Evolutionary conservation across 1,140 invertebrate genomes (phyloP).

Genomic region (Belonocnema kinseyi): DNA sequence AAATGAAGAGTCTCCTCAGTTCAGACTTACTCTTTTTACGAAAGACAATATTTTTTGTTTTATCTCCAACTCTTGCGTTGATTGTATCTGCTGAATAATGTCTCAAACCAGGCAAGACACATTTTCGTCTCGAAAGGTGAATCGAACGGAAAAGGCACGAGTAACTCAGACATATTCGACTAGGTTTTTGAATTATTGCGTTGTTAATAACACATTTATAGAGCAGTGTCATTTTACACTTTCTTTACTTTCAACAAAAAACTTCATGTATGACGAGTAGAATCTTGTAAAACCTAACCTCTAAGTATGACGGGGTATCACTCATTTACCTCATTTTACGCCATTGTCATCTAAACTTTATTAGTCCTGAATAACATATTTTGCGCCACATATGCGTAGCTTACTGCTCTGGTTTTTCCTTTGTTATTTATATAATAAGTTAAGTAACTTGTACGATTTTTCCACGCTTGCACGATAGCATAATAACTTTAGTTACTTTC

Average conservation of each 20-base stretch:
- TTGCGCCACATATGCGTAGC: background rate
- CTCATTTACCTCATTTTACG: slow-evolving; percentile 12
- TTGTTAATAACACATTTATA: slow-evolving; percentile 42
- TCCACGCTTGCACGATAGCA: no score
- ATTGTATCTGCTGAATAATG: slow-evolving; percentile 27
- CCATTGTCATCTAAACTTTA: slow-evolving; percentile 35
- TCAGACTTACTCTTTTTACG: slow-evolving; percentile 76
- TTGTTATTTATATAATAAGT: no score
- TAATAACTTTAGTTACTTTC: no score
- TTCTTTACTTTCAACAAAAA: background rate
- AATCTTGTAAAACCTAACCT: background rate
- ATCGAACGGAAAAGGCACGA: slow-evolving; percentile 31
- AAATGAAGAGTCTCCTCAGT: slow-evolving; percentile 78
- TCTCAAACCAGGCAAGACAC: slow-evolving; percentile 32
- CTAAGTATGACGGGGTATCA: background rate
- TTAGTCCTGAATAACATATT: background rate
- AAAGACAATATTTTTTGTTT: background rate
- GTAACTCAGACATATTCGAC: slow-evolving; percentile 17
- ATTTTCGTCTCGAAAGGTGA: slow-evolving; percentile 35
- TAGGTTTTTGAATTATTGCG: slow-evolving; percentile 30
- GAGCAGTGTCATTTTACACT: slow-evolving; percentile 46
- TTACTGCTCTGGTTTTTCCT: background rate
- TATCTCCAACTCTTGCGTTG: slow-evolving; percentile 21
- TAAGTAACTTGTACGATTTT: no score
- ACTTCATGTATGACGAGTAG: background rate